Evolutionary conservation across 2,113 vertebrate genomes (phyloP), one percentile per base, ranked within the genome.

Genomic region (Lepidiolamprologus cunningtoni): DNA sequence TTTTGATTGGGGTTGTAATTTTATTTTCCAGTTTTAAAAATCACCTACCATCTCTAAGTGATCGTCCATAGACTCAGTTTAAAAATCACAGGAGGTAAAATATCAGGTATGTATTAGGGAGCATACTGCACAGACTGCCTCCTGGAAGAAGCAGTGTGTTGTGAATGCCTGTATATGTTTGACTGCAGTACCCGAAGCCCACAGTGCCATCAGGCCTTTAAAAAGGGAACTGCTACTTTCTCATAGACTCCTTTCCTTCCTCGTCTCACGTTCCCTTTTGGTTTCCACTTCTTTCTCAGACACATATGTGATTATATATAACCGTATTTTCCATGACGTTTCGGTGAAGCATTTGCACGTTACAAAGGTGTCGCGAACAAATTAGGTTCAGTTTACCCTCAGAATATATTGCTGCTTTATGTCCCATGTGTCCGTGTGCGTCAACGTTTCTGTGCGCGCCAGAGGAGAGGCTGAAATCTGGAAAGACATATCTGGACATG

Each of bases 131-230:
- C 6, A 33, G 63, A 81, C 58, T 11, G 21, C 80, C 82, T 82
- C 35, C 35, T 81, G 76, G 57, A 80, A 23, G 58, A 26, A 26
- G 57, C 23, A 53, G 86, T 73, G 80, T 76, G 40, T 40, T 80
- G 55, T 61, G 47, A 80, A 66, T 40, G 57, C 26, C 10, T 84
- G 80, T 73, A 57, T 79, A 47, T 61, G 80, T 76, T 14, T 57
- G 86, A 79, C 66, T 52, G 86, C 71, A 80, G 47, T 86, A 94
- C 89, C 61, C 86, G 95, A 94, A 87, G 93, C 83, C 92, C 91
- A 96, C 95, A 97, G 96, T 93, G 96, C 96, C 96, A 94, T 87
- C 96, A 95, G 91, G 94, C 92, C 85, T 55, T 95, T 91, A 66
- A 23, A 85, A 57, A 31, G 86, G 94, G 94, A 95, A 96, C 88